These are phyloP conservation scores for Hedya salicella DNA, from an alignment of 2,888 invertebrate genomes.

Conservation along the genomic window DNA sequence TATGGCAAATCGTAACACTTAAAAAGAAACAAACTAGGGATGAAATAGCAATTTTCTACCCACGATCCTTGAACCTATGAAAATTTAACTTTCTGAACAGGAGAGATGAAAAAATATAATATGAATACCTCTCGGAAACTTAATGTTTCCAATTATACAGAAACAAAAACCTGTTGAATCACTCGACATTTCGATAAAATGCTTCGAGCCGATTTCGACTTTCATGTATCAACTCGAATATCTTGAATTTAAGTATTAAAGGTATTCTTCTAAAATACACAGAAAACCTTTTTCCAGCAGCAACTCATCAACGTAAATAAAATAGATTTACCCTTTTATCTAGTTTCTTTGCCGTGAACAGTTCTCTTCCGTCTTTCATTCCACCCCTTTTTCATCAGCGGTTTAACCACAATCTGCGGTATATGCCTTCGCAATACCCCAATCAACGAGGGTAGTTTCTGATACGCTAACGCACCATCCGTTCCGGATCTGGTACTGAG, in stretches of 20 bases:
- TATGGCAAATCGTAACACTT: too few species aligned
- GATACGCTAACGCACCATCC: background rate
- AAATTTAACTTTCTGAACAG: too few species aligned
- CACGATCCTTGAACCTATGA: too few species aligned
- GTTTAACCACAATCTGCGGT: conserved; percentile 35
- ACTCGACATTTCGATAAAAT: background rate
- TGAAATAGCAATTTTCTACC: too few species aligned
- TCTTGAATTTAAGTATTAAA: background rate
- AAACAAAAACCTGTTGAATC: too few species aligned
- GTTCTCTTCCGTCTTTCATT: conserved; percentile 43
- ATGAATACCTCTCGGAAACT: too few species aligned
- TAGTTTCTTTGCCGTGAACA: conserved; percentile 41
- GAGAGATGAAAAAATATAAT: too few species aligned
- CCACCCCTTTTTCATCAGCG: conserved; percentile 42
- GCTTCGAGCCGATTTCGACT: conserved; percentile 1
- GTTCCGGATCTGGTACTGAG: too few species aligned
- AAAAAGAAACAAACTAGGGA: too few species aligned
- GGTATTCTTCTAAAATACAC: conserved; percentile 15
- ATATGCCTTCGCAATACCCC: conserved; percentile 4
- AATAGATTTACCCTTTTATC: conserved; percentile 40
- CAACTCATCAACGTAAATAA: conserved; percentile 39
- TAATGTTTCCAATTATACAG: too few species aligned
- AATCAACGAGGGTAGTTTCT: background rate
- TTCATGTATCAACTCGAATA: conserved; percentile 2
- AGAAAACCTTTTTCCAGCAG: conserved; percentile 27